phyloP scores from a whole-genome alignment of 1,140 invertebrate genomes.

The Drosophila tropicalis region DNA sequence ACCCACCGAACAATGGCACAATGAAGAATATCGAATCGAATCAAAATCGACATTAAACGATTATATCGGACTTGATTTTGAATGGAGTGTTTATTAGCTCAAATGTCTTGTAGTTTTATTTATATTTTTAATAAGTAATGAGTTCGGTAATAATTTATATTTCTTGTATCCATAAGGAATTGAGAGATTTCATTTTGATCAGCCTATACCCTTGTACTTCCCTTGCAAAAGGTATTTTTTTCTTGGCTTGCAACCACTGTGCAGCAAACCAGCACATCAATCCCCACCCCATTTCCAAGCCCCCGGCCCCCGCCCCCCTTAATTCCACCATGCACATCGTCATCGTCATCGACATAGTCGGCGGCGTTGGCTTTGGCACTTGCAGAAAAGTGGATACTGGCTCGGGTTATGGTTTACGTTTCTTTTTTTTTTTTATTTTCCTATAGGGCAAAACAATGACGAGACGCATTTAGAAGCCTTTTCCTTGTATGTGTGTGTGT shows the following conservation, averaged over 20 bases:
- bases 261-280: not conserved
- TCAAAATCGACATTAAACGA: too few species aligned
- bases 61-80: too few species aligned
- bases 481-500: conserved; percentile 12
- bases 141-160: too few species aligned
- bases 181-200: too few species aligned
- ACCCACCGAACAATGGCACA: conserved; percentile 13
- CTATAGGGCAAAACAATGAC: conserved; percentile 67
- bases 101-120: too few species aligned
- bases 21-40: too few species aligned
- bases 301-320: not conserved
- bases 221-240: too few species aligned
- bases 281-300: not conserved
- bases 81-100: too few species aligned
- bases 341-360: conserved; percentile 14
- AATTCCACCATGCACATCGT: conserved; percentile 16
- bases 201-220: too few species aligned
- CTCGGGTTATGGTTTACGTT: conserved; percentile 34
- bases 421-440: conserved; percentile 4
- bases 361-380: conserved; percentile 21
- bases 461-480: conserved; percentile 59
- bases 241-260: not conserved
- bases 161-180: too few species aligned
- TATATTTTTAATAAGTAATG: too few species aligned
- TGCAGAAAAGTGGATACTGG: conserved; percentile 15